Evolutionary conservation across 2,888 invertebrate genomes (phyloP).

Genomic region (Empis stercorea): DNA sequence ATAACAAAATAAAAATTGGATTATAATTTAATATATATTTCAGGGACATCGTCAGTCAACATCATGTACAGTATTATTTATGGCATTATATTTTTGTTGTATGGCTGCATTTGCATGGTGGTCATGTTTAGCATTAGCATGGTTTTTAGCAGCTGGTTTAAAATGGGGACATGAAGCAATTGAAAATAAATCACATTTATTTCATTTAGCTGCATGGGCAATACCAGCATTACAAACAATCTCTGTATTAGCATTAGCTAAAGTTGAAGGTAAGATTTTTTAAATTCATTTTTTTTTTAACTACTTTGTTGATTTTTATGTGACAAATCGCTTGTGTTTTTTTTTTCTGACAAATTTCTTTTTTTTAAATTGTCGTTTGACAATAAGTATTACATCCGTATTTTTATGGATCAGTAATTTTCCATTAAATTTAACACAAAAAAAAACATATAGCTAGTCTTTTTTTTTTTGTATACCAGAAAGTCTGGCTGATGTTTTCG

Average conservation of each 20-base stretch:
- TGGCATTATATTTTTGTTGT: conserved; percentile 91
- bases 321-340: no score
- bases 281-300: not conserved
- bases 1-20: not conserved
- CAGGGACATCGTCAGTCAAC: conserved; percentile 37
- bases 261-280: conserved; percentile 68
- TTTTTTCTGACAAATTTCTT: no score
- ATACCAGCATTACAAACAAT: conserved; percentile 93
- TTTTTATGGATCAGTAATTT: no score
- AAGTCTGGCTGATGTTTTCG: no score
- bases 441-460: no score
- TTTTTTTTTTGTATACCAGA: no score
- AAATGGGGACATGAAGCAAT: conserved; percentile 99
- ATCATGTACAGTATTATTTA: conserved; percentile 84
- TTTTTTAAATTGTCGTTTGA: no score
- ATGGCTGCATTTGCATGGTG: conserved; percentile 98
- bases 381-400: no score
- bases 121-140: conserved; percentile 90
- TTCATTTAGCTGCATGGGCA: conserved; percentile 96
- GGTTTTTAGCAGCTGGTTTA: conserved; percentile 91
- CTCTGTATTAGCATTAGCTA: conserved; percentile 85
- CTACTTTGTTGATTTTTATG: no score
- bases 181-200: conserved; percentile 92
- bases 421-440: no score
- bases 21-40: not conserved